Percentiles rank a stretch among this genome's conserved stretches.
Conservation (phyloP, 2,888 invertebrate species). For the Aspidiotus rigidus region DNA sequence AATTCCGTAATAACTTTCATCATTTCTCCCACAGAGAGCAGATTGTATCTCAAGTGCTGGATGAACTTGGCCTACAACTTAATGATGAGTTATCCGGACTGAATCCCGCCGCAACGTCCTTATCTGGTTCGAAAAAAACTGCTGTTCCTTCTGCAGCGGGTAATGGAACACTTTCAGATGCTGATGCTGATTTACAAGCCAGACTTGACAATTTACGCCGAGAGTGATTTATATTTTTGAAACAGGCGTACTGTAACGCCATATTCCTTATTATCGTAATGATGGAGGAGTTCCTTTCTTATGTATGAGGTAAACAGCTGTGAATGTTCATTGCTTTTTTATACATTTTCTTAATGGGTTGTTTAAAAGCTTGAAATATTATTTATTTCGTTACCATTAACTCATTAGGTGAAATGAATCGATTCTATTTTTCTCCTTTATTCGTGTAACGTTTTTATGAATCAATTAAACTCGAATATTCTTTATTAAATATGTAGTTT, state of each 20-base stretch:
- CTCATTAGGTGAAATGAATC: too few species aligned
- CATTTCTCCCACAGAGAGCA: conserved; percentile 60
- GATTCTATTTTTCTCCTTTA: too few species aligned
- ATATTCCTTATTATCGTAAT: background rate
- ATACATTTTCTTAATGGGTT: too few species aligned
- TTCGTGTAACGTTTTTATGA: too few species aligned
- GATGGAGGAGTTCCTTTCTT: too few species aligned
- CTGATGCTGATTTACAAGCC: conserved; percentile 95
- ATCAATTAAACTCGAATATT: too few species aligned
- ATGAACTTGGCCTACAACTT: conserved; percentile 92
- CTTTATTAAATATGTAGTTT: too few species aligned
- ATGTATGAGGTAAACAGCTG: too few species aligned
- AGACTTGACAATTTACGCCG: conserved; percentile 87
- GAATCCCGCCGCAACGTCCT: conserved; percentile 58
- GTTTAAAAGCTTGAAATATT: too few species aligned
- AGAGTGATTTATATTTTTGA: conserved; percentile 49
- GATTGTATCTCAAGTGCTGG: conserved; percentile 89
- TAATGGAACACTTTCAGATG: conserved; percentile 53
- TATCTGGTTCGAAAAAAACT: conserved; percentile 52
- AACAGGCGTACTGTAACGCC: background rate
- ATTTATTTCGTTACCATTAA: too few species aligned
- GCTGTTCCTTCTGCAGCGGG: conserved; percentile 53
- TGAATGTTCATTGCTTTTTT: too few species aligned
- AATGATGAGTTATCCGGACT: conserved; percentile 84
- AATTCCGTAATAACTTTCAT: conserved; percentile 36